Evolutionary conservation across 2,888 invertebrate genomes (phyloP), one percentile per base, ranked within the genome.

Genomic region (Rotaria magnacalcarata): DNA sequence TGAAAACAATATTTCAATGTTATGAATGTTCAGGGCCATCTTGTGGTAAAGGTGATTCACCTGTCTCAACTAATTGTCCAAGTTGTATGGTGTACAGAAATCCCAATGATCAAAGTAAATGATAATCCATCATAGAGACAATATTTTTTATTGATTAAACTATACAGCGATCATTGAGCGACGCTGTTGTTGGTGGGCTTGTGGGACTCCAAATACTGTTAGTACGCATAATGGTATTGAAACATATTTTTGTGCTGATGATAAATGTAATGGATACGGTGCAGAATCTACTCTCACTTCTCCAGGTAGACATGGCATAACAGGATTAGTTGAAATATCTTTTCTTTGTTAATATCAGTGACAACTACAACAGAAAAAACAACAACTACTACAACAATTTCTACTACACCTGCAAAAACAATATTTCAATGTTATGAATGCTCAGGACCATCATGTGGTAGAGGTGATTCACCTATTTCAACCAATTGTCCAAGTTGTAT

Each of bases 1-100:
- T 7, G 41, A 34, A 41, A 75, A 41, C 74, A 41, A 16, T 41
- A 75, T 43, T 41, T 21, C 41, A 34, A 75, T 75, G 74, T 5
- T 75, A 75, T 34, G 74, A 75, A 16, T 75, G 74, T 19, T 75
- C 74, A 34, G 74, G 74, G 6, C 16, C 43, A 7, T 10, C 41
- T 41, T 75, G 74, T 19, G 74, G 74, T 21, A 34, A 3, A 41
- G 74, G 3, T 6, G 19, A 8, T 41, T 41, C 74, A 0, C 16
- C 27, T 7, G 2, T 75, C 7, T 16, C 16, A 41, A 41, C 8
- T 11, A 75, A 41, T 19, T 75, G 74, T 75, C 34, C 41, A 8
- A 75, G 41, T 7, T 75, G 74, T 75, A 75, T 75, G 41, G 74
- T 75, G 5, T 75, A 75, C 34, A 41, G 74, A 41, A 75, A 75